Evolutionary conservation across 2,888 invertebrate species (phyloP).

Genomic region (Aporophyla lueneburgensis): DNA sequence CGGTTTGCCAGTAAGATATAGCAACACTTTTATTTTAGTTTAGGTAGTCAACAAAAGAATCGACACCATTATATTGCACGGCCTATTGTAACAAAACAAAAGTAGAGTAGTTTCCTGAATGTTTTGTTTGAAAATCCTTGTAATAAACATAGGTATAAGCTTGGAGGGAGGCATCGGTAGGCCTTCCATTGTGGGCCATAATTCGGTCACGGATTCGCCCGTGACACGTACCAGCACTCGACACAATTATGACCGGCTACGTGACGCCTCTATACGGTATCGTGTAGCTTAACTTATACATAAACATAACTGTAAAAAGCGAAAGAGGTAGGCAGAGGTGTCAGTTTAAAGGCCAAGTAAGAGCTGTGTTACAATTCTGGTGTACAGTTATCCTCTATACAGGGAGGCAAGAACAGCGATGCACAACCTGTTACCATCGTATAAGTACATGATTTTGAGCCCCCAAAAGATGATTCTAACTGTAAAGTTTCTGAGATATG

Average conservation of each 20-base stretch:
- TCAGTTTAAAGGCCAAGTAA: no score
- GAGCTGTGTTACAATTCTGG: no score
- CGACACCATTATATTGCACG: neutral
- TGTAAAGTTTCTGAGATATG: no score
- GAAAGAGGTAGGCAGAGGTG: neutral
- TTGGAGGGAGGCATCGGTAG: conserved; percentile 4
- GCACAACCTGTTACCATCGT: no score
- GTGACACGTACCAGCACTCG: conserved; percentile 65
- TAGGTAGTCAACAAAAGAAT: no score
- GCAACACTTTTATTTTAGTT: no score
- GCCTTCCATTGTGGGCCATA: conserved; percentile 57
- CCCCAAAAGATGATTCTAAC: no score
- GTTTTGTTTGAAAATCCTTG: conserved; percentile 30
- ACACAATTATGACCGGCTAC: conserved; percentile 69
- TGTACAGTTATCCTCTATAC: no score
- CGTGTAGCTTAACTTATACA: conserved; percentile 10
- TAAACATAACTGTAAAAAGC: neutral
- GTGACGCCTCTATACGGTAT: conserved; percentile 53
- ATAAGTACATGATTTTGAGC: no score
- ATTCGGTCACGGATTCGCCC: conserved; percentile 66
- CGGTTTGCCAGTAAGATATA: no score
- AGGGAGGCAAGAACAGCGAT: no score
- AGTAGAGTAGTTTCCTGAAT: conserved; percentile 10
- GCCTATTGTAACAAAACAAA: neutral
- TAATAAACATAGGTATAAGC: conserved; percentile 34